These are phyloP conservation scores for Vidua chalybeata DNA, from an alignment of 2,113 vertebrate genomes.

Conservation along the genomic window DNA sequence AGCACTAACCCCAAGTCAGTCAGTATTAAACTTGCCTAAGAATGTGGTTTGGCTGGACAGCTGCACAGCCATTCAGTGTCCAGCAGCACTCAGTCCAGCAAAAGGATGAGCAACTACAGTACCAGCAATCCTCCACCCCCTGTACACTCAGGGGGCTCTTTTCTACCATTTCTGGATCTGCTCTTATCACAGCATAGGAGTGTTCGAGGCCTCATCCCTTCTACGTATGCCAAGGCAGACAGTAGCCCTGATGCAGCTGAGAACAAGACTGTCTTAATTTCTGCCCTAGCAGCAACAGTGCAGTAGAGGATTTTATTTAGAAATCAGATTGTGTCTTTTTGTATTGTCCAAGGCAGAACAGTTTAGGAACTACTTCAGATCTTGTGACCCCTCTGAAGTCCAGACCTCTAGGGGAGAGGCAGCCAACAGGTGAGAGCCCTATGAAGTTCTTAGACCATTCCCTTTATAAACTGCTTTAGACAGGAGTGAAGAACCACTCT, in stretches of 20 bases:
- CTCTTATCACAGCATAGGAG: background rate
- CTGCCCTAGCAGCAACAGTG: background rate
- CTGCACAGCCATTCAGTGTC: background rate
- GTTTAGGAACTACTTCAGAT: background rate
- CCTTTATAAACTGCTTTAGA: background rate
- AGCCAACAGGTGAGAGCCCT: background rate
- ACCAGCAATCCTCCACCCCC: background rate
- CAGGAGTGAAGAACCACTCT: background rate
- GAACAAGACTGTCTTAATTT: background rate
- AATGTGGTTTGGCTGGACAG: background rate
- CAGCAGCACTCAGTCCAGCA: background rate
- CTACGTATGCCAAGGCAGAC: background rate
- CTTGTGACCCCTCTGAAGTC: background rate
- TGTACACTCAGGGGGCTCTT: background rate
- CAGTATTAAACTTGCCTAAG: background rate
- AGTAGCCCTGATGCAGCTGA: background rate
- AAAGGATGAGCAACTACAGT: background rate
- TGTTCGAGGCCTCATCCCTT: background rate
- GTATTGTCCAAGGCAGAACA: background rate
- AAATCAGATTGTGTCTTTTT: background rate
- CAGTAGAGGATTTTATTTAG: background rate
- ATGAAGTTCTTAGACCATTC: background rate
- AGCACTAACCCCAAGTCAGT: background rate
- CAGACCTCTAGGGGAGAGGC: background rate
- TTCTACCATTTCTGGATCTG: background rate